phyloP scores from a whole-genome alignment of 2,888 invertebrate genomes.

The Drosophila hamatofila region DNA sequence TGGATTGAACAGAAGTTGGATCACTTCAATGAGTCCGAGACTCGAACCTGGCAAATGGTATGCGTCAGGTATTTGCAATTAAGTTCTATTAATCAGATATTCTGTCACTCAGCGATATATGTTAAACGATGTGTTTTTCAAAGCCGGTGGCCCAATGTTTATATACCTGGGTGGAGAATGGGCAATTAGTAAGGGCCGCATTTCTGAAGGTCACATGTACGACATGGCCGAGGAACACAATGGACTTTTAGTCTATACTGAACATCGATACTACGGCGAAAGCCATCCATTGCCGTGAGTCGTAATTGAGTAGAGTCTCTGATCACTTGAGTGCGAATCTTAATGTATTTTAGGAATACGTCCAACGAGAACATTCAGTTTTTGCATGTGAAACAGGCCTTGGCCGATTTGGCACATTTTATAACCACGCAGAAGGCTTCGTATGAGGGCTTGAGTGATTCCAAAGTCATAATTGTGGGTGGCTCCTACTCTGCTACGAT shows the following conservation, averaged over 20 bases:
- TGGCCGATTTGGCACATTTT: conserved; percentile 89
- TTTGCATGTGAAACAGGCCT: conserved; percentile 88
- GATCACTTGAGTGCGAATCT: background rate
- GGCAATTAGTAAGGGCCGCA: conserved; percentile 87
- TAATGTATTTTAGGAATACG: conserved; percentile 85
- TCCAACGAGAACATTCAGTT: conserved; percentile 87
- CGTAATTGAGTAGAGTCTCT: accelerated
- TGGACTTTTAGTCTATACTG: conserved; percentile 90
- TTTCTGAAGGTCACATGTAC: conserved; percentile 88
- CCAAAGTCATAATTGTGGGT: conserved; percentile 87
- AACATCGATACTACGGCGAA: conserved; percentile 93
- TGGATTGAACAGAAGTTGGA: conserved; percentile 87
- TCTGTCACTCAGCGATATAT: conserved; percentile 85
- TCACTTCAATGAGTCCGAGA: conserved; percentile 87
- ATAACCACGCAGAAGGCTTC: conserved; percentile 86
- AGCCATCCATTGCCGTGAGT: conserved; percentile 90
- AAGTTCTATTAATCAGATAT: background rate
- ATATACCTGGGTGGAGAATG: conserved; percentile 91
- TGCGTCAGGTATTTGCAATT: background rate
- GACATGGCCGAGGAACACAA: conserved; percentile 87
- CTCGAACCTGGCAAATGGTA: conserved; percentile 86
- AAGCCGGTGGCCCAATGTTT: conserved; percentile 87
- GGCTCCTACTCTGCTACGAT: conserved; percentile 90
- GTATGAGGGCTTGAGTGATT: conserved; percentile 80
- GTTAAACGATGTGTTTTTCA: conserved; percentile 85